Evolutionary conservation across 2,113 vertebrate species (phyloP), one percentile per base, ranked within the genome.

Genomic region (Lathamus discolor): DNA sequence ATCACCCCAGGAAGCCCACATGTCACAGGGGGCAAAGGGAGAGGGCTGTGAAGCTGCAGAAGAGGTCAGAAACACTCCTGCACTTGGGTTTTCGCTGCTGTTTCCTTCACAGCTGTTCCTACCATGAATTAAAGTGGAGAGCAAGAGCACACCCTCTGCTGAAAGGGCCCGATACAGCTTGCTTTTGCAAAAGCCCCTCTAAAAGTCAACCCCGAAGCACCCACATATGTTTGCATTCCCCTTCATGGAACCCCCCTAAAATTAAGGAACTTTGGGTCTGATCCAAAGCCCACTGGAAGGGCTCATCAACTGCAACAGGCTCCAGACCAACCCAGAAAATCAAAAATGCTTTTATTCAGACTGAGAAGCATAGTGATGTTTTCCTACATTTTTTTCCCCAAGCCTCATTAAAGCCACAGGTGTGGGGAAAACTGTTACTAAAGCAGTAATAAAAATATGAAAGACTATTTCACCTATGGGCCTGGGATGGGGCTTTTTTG

Each of bases 321-420:
- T 89, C 49, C 46, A 55, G 49, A 68, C 10, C 48, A 88, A 52
- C 33, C 37, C 64, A 55, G 64, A 86, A 90, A 77, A 69, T 39
- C 17, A 83, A 84, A 84, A 88, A 96, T 57, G n/a, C 39, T 64
- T 92, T 80, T 61, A 78, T 80, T 83, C 90, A 93, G 48, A 23
- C 69, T 64, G 23, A 70, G 37, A 72, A 91, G 48, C 52, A 54
- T 19, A 77, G 46, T 61, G 52, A 70, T 83, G 22, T 63, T 91
- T 85, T 79, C 49, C 49, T 57, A 88, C 48, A 8, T 59, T 85
- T 91, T 91, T 69, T 85, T 88, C 88, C 72, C 46, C 48, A 94
- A 89, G 86, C 66, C 41, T 93, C 76, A 92, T 92, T 94, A 95
- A 92, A 94, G 72, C 31, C 83, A 67, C 81, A 86, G 92, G 81